Evolutionary conservation across 2,888 invertebrate genomes (phyloP), one percentile per base, ranked within the genome.

Genomic region (Agrotis segetum): DNA sequence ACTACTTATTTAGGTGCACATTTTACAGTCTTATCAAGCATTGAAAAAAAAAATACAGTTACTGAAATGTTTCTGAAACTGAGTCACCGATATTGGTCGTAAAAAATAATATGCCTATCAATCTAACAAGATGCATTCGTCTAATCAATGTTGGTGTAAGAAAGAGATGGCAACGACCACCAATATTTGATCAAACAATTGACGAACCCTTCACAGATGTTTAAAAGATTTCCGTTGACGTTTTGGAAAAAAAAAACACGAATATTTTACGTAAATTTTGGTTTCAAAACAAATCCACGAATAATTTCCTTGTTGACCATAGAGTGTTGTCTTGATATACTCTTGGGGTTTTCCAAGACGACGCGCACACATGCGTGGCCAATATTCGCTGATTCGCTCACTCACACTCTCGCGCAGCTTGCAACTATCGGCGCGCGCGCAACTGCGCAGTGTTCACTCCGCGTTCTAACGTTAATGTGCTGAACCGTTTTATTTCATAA

Each of bases 331-430:
- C 59, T 61, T 72, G 52, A 74, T 78, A 70, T 71, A 77, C 79
- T 82, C 74, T 19, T 56, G 82, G 87, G 87, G 67, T 85, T 88
- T 89, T 88, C 90, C 88, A 79, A 86, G 88, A 89, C 87, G 70
- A 74, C 46, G 21, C 81, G 24, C 81, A 83, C 84, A 84, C 81
- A 72, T 9, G 19, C 67, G n/a, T 29, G 52, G 47, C 71, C 68
- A 67, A 77, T 68, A 64, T 52, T 79, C 59, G 64, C 58, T 9
- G 61, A 47, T 61, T 82, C 52, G 66, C 61, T 34, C 64, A 65
- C 73, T 59, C 71, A 71, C 80, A 83, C 82, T 74, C 74, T 52
- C 29, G 40, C 71, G 46, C 67, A 58, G 16, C 40, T 73, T 79
- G 79, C 78, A 83, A 75, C 71, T 71, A 79, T 66, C 67, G 44